Conservation (phyloP, 2,888 invertebrate genomes). For the Cetonia aurata region DNA sequence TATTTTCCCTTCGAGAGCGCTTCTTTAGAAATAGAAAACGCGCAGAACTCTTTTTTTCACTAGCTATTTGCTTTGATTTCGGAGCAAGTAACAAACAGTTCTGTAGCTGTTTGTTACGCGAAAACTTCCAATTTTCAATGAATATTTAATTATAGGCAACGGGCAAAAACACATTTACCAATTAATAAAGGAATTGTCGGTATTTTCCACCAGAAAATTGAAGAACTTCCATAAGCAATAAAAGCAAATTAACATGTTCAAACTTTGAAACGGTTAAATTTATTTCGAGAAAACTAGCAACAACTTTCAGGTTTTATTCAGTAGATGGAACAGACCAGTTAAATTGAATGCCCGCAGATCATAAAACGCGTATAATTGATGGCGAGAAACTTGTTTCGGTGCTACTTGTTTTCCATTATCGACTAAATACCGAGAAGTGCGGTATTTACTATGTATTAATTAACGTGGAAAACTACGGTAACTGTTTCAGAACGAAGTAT, state of each 20-base stretch:
- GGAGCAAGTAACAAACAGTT: background rate
- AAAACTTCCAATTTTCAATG: slow-evolving; percentile 27
- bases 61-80: too few relatives aligned
- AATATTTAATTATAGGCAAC: slow-evolving; percentile 24
- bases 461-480: too few relatives aligned
- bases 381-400: slow-evolving; percentile 8
- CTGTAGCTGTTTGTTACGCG: background rate
- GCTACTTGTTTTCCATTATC: background rate
- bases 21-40: too few relatives aligned
- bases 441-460: background rate
- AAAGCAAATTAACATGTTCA: slow-evolving; percentile 38
- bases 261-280: slow-evolving; percentile 36
- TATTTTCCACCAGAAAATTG: slow-evolving; percentile 28
- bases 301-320: slow-evolving; percentile 24
- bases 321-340: slow-evolving; percentile 2
- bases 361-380: slow-evolving; percentile 21
- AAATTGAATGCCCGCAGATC: slow-evolving; percentile 8
- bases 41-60: too few relatives aligned
- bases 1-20: too few relatives aligned
- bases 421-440: background rate
- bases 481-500: background rate
- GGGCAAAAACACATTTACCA: slow-evolving; percentile 11
- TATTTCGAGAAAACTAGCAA: slow-evolving; percentile 34
- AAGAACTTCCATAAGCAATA: slow-evolving; percentile 36
- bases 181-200: slow-evolving; percentile 24